These are phyloP conservation scores for Rhinoraja longicauda DNA, from an alignment of 2,797 vertebrate genomes.

Conservation along the genomic window DNA sequence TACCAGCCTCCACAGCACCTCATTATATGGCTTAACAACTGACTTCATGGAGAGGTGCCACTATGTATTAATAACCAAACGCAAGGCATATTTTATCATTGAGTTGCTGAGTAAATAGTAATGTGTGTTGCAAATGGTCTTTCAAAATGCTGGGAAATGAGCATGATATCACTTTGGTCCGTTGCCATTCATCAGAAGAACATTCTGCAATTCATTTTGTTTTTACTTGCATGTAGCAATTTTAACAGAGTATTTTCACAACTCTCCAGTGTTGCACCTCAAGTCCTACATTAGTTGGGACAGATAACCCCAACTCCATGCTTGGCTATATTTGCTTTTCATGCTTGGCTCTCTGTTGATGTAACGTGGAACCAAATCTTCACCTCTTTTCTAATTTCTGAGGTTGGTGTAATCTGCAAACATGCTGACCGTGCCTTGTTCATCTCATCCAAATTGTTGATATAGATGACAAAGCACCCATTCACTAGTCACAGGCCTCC, in stretches of 20 bases:
- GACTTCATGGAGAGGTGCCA: neutral
- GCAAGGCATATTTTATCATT: neutral
- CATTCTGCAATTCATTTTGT: neutral
- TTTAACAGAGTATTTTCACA: too few relatives aligned
- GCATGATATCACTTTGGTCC: neutral
- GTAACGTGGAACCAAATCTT: neutral
- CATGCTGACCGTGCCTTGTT: too few relatives aligned
- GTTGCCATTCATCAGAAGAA: neutral
- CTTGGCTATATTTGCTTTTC: neutral
- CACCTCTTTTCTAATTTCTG: neutral
- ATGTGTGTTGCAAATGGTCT: neutral
- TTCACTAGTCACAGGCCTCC: too few relatives aligned
- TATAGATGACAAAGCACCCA: too few relatives aligned
- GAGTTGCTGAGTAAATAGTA: neutral
- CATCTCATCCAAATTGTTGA: too few relatives aligned
- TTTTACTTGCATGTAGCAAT: neutral
- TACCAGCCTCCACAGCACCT: neutral
- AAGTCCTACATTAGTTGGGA: neutral
- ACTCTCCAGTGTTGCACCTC: neutral
- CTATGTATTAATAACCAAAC: neutral
- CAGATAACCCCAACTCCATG: neutral
- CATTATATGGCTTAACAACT: neutral
- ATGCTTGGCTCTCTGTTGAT: neutral
- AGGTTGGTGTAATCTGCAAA: too few relatives aligned
- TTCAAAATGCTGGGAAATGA: neutral